Base-by-base conservation (phyloP, 2,113 vertebrate species). In the Nibea coibor region DNA sequence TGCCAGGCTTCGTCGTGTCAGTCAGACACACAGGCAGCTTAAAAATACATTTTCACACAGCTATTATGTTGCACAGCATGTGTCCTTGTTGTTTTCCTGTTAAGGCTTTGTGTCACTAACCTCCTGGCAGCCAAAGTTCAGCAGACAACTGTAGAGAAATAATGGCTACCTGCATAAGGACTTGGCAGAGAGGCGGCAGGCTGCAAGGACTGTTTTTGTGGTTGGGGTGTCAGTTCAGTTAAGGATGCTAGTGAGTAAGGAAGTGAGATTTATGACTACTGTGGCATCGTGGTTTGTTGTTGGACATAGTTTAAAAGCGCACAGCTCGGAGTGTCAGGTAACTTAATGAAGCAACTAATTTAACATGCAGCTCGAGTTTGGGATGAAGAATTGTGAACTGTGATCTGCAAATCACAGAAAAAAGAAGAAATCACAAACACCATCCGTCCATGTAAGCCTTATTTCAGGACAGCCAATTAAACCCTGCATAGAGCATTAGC, bases 91-190 rank as follows among this genome's bases (percentile, higher is more conserved):
- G 72, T 50, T 24, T 24, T 17, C 28, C 31, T 47, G 48, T 9
- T 5, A 73, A 47, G 19, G 24, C 42, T 78, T 78, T 81, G 58
- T 75, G 75, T 78, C 68, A 62, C 75, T 70, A 61, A 78, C 64
- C 39, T 83, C 39, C 20, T 75, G 61, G 75, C 50, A 56, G 84
- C 70, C 70, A 3, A 51, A 22, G 59, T 58, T 74, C 63, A 10
- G 28, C 10, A 35, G 43, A 67, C 26, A 39, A 50, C 48, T 58
- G 42, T 17, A 69, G 64, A 64, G 22, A 80, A 65, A 72, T 66
- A 82, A 80, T 50, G 59, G 20, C 59, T 19, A 58, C 20, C 70
- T 51, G 43, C 65, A n/a, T n/a, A 45, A 24, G 35, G 35, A 26
- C 19, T 19, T 72, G 56, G 26, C 0, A 64, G 59, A 50, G 70